These are phyloP conservation scores for Palythoa heliodiscus DNA, from an alignment of 92 coral and sea anemone genomes.

Conservation along the genomic window DNA sequence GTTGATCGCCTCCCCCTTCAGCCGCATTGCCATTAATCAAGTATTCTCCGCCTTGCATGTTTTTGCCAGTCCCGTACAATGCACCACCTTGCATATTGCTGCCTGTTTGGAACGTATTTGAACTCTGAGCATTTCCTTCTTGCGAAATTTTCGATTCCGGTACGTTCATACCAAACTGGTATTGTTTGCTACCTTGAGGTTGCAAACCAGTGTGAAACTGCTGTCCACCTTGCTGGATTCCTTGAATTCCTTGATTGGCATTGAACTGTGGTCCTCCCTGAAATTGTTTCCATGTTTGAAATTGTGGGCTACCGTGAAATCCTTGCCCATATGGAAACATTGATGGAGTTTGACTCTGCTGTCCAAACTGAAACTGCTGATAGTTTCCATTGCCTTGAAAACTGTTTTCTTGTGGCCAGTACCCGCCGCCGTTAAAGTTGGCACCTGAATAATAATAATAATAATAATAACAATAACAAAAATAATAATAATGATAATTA, in stretches of 20 bases:
- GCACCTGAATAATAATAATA: background rate
- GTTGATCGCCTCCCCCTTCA: background rate
- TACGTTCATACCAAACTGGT: background rate
- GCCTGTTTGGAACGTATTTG: background rate
- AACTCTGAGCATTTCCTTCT: background rate
- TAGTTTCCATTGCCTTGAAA: background rate
- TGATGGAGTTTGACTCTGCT: background rate
- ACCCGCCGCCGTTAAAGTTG: background rate
- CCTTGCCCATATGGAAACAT: background rate
- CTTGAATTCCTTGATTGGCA: background rate
- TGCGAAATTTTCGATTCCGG: background rate
- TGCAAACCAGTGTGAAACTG: background rate
- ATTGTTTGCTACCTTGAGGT: background rate
- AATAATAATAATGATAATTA: too few species aligned
- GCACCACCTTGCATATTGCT: background rate
- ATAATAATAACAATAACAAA: background rate
- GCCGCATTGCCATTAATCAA: background rate
- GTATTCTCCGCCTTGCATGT: too few species aligned
- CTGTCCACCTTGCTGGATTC: background rate
- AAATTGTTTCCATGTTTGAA: background rate
- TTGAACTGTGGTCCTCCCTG: background rate
- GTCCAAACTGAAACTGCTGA: background rate
- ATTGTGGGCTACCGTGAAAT: background rate
- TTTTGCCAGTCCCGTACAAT: too few species aligned
- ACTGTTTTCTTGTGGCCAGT: background rate